These are phyloP conservation scores for Myanophis thanlyinensis DNA, from an alignment of 2,113 vertebrate genomes.

Conservation along the genomic window DNA sequence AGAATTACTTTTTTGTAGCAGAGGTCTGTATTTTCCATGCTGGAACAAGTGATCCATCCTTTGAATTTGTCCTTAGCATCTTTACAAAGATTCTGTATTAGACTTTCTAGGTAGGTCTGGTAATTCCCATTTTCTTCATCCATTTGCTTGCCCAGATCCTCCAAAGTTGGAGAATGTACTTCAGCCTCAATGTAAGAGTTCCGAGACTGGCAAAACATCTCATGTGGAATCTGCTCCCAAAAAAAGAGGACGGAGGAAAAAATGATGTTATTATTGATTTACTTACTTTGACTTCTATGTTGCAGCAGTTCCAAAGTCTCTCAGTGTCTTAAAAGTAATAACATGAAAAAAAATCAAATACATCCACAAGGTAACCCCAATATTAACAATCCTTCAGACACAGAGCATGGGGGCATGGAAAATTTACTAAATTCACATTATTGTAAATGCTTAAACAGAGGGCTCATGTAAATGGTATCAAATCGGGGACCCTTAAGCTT, in stretches of 20 bases:
- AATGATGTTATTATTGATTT: neutral
- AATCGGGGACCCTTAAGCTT: neutral
- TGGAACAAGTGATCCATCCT: slow-evolving; percentile 88
- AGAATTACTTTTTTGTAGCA: slow-evolving; percentile 88
- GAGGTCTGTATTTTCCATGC: slow-evolving; percentile 86
- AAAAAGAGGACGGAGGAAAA: neutral
- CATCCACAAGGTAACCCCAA: neutral
- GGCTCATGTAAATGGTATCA: neutral
- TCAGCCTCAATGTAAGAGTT: slow-evolving; percentile 91
- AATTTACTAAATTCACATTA: neutral
- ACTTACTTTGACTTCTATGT: neutral
- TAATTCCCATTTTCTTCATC: slow-evolving; percentile 84
- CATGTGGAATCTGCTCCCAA: slow-evolving; percentile 83
- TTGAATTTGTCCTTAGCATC: slow-evolving; percentile 94
- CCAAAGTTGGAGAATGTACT: slow-evolving; percentile 82
- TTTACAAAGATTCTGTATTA: slow-evolving; percentile 86
- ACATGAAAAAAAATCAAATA: neutral
- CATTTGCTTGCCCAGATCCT: slow-evolving; percentile 83
- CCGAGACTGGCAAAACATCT: slow-evolving; percentile 89
- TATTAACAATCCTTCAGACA: neutral
- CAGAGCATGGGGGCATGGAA: neutral
- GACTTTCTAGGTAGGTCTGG: slow-evolving; percentile 81
- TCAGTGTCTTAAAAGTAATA: neutral
- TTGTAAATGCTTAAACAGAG: neutral
- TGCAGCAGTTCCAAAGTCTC: neutral